A percentile compares a stretch with the other conserved stretches of the same genome.
phyloP scores from a whole-genome alignment of 2,888 invertebrate species.

The Drosophila suboccidentalis region DNA sequence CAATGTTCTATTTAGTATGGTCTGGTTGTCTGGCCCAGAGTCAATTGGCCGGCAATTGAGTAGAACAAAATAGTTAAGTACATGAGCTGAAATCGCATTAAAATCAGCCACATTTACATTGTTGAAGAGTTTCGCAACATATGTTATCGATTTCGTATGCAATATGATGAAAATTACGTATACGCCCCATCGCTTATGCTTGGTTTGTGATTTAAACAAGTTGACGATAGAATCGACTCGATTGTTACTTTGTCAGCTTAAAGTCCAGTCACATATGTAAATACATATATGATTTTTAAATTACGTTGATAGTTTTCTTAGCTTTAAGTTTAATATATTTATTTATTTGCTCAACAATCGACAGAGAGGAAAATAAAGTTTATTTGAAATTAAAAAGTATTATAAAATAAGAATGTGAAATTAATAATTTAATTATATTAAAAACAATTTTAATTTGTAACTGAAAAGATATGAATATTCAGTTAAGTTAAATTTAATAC shows the following conservation, averaged over 20 bases:
- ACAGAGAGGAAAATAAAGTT: too few relatives aligned
- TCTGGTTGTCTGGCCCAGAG: constrained; percentile 31
- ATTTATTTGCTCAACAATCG: too few relatives aligned
- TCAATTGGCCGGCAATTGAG: constrained; percentile 64
- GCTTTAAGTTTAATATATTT: background rate
- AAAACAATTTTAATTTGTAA: too few relatives aligned
- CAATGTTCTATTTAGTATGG: background rate
- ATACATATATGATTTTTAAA: background rate
- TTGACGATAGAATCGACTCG: background rate
- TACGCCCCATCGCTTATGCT: constrained; percentile 17
- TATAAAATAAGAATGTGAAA: too few relatives aligned
- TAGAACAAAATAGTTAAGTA: constrained; percentile 66
- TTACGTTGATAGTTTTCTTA: background rate
- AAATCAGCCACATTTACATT: constrained; percentile 60
- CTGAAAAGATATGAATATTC: too few relatives aligned
- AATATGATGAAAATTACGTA: constrained; percentile 9
- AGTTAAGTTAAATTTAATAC: too few relatives aligned
- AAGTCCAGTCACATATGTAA: background rate
- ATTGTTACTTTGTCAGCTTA: background rate
- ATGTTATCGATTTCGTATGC: constrained; percentile 29
- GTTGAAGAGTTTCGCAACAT: constrained; percentile 41
- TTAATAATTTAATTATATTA: too few relatives aligned
- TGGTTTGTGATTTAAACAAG: background rate
- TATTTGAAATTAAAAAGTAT: too few relatives aligned
- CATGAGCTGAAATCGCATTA: constrained; percentile 53